Conservation (phyloP, 2,888 invertebrate species). For the Drosophila mimetica region DNA sequence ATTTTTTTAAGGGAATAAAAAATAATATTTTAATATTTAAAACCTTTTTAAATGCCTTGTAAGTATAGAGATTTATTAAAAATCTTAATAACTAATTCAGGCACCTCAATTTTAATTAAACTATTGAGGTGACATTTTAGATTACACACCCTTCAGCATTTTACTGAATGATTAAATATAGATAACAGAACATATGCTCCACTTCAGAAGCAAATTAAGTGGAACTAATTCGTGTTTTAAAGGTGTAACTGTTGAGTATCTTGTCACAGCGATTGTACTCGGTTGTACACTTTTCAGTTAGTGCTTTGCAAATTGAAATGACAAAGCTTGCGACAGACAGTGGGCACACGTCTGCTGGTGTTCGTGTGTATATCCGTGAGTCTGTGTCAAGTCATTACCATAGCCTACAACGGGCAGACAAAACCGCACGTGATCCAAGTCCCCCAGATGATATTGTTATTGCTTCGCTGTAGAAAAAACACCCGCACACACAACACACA, state of each 20-base stretch:
- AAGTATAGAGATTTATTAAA: too few relatives aligned
- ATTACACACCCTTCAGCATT: not conserved
- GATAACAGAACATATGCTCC: constrained; percentile 5
- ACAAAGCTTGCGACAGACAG: constrained; percentile 33
- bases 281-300: constrained; percentile 16
- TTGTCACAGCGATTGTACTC: constrained; percentile 21
- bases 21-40: not conserved
- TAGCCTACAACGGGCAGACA: constrained; percentile 30
- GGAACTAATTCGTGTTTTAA: constrained; percentile 28
- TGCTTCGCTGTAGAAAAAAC: constrained; percentile 15
- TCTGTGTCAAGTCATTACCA: constrained; percentile 35
- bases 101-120: not conserved
- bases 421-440: constrained; percentile 67
- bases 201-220: constrained; percentile 20
- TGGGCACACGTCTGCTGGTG: constrained; percentile 13
- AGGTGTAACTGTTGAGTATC: not conserved
- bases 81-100: not conserved
- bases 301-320: constrained; percentile 45
- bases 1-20: too few relatives aligned
- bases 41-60: not conserved
- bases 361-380: constrained; percentile 10
- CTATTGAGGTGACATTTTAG: not conserved
- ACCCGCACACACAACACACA: constrained; percentile 30
- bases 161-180: constrained; percentile 12
- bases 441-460: constrained; percentile 35